Base-by-base conservation (phyloP, 2,113 vertebrate genomes). In the Solenodon paradoxus region DNA sequence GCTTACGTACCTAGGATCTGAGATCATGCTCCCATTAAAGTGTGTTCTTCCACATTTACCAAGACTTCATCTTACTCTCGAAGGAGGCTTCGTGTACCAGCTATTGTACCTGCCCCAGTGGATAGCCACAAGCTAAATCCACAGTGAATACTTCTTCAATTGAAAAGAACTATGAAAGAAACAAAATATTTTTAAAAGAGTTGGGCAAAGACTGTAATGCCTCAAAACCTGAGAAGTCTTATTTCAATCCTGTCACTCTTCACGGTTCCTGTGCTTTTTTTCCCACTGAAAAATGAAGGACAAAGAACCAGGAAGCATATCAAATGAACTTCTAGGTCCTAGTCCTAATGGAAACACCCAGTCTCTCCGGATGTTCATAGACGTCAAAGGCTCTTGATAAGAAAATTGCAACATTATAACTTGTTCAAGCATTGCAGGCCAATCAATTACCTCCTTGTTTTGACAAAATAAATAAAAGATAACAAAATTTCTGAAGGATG, bases 331-430 rank as follows among this genome's bases (percentile, higher is more conserved):
- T 26, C 51, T 20, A 79, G 32, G 45, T 90, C 28, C 74, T 20
- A 91, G 15, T 4, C 22, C 88, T 59, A 97, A 96, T 95, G 55
- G 88, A 96, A 97, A 92, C 59, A 3, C 4, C 7, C 11, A 66
- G n/a, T 81, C 75, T 97, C 74, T 74, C 55, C 6, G 59, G 24
- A 63, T 57, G 30, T 77, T 93, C 61, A 32, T n/a, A 92, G 79
- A 87, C 53, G 89, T 64, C 16, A 78, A 2, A 22, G 84, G 91
- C 19, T 84, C 47, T 75, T 75, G 20, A 83, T 85, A 91, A 96
- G 80, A 97, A n/a, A 96, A 90, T 83, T 69, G 16, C 11, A 97
- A 15, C 24, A 93, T 40, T 96, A 4, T 2, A 94, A 95, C 24
- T 90, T 77, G 10, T 49, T 69, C 47, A 96, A 89, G 63, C 55